These are phyloP conservation scores for Steinernema feltiae DNA, from an alignment of 1,140 invertebrate species.

Conservation along the genomic window DNA sequence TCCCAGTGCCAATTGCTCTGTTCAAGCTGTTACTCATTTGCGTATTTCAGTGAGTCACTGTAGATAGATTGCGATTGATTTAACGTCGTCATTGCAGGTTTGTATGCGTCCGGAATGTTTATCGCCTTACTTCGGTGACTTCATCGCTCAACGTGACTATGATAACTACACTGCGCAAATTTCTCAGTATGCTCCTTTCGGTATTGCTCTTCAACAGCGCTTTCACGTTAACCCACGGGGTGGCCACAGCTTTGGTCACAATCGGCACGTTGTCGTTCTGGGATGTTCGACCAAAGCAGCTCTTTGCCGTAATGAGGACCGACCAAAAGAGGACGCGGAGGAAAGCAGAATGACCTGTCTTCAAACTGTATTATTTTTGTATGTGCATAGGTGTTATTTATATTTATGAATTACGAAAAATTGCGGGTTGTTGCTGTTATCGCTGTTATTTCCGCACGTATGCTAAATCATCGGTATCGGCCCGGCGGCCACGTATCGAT, in stretches of 20 bases:
- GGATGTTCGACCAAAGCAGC: too few relatives aligned
- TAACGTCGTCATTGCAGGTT: constrained; percentile 60
- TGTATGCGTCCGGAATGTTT: constrained; percentile 85
- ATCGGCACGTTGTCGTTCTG: background rate
- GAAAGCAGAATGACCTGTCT: too few relatives aligned
- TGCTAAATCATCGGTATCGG: too few relatives aligned
- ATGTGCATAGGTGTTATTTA: too few relatives aligned
- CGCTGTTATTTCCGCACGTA: too few relatives aligned
- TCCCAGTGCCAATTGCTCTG: constrained; percentile 18
- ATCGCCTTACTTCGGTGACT: constrained; percentile 85
- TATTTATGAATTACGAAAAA: too few relatives aligned
- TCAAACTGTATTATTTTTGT: too few relatives aligned
- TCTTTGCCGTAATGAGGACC: too few relatives aligned
- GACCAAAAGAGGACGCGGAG: too few relatives aligned
- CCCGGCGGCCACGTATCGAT: too few relatives aligned
- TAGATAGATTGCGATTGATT: background rate
- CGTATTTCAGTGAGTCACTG: constrained; percentile 41
- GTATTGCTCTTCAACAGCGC: constrained; percentile 89
- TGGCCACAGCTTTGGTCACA: background rate
- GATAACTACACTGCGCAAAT: constrained; percentile 90
- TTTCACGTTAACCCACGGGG: constrained; percentile 74
- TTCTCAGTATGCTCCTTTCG: constrained; percentile 84
- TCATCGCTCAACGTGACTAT: constrained; percentile 86
- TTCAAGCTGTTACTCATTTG: constrained; percentile 24
- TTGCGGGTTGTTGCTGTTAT: too few relatives aligned